phyloP scores from a whole-genome alignment of 2,797 vertebrate species.

The Schizopygopsis pylzovi region DNA sequence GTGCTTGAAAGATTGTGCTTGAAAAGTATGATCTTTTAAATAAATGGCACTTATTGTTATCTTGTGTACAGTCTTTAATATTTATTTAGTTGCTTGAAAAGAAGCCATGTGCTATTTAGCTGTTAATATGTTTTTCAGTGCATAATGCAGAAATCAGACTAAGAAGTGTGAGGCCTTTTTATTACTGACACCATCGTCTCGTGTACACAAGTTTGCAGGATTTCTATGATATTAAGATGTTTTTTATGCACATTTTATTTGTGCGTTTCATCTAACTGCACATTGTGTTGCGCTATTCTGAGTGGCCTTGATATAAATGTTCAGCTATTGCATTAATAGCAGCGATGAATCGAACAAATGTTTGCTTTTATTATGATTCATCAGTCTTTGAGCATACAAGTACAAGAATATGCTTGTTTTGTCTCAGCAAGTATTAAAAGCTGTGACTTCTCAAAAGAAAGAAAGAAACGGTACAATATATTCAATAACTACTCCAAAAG shows the following conservation, averaged over 20 bases:
- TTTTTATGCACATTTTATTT: neutral
- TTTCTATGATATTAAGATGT: neutral
- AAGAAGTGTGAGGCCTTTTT: neutral
- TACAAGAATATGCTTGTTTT: neutral
- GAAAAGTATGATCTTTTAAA: neutral
- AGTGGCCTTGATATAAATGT: constrained; percentile 10
- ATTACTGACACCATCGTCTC: neutral
- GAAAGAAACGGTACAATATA: neutral
- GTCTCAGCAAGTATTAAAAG: neutral
- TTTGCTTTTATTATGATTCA: constrained; percentile 14
- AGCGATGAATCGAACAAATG: neutral
- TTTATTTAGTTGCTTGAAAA: neutral
- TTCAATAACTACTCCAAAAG: neutral
- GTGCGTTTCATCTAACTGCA: neutral
- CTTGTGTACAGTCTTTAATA: neutral
- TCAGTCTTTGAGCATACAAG: constrained; percentile 4
- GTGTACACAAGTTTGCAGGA: constrained; percentile 5
- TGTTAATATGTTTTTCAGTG: neutral
- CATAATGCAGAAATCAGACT: neutral
- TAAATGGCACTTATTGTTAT: neutral
- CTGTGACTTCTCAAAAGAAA: neutral
- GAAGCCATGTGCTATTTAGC: neutral
- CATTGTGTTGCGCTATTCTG: neutral
- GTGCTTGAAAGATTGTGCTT: neutral
- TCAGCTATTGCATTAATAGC: neutral